Base-by-base conservation (phyloP, 1,140 invertebrate species). In the Lordiphosa mommai region DNA sequence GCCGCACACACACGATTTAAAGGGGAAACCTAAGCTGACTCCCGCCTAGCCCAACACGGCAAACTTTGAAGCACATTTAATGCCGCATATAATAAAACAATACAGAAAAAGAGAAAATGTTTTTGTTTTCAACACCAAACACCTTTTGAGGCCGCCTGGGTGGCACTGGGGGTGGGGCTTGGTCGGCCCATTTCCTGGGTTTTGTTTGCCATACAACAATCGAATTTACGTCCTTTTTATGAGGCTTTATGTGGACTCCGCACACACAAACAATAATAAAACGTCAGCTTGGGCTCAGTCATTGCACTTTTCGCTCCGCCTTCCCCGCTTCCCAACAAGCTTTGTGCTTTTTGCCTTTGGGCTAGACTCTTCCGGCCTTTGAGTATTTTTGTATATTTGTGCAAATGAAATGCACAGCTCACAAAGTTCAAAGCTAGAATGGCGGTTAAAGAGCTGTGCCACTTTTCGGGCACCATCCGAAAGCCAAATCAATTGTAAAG, bases 161-260 rank as follows among this genome's bases (percentile, higher is more conserved):
- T 37, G 47, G 38, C 32, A 29, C 16, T 36, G 33, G 6, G 41
- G 44, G 13, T 23, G 14, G 4, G 33, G 20, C 33, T 50, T 43
- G 33, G 70, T 58, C 64, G 59, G 43, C 66, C 76, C 71, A 80
- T 72, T 80, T 80, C 71, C 76, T 69, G 66, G 58, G 76, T 58
- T 80, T 84, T 82, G 76, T 80, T 71, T 71, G 71, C 77, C 66
- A 59, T 71, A 80, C 73, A 80, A 80, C 76, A 80, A 80, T 80
- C 76, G 71, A 80, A 80, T 82, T 80, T 82, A 80, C 76, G 76
- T 76, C 76, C 71, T 82, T 80, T 82, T 79, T 79, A 77, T 77
- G 73, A 79, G 74, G 63, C 73, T 80, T 80, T 80, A 82, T 80
- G 66, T 80, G 70, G 16, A 49, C 56, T 46, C 50, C 47, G 47